Evolutionary conservation across 2,888 invertebrate genomes (phyloP), one percentile per base, ranked within the genome.

Genomic region (Drosophila percnosoma): DNA sequence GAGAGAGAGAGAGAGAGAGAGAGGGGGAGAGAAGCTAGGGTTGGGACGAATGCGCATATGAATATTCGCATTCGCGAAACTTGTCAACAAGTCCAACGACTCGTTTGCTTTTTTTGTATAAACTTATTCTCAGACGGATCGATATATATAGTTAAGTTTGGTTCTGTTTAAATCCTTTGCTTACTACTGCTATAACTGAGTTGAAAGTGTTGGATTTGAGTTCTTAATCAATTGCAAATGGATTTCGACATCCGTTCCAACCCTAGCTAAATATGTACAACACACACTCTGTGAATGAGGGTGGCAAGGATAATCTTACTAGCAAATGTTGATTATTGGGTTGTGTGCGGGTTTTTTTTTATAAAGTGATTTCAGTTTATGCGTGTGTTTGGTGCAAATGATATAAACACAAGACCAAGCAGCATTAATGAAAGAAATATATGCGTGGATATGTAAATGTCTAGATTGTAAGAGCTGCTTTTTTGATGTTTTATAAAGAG

Each of bases 341-440:
- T 33, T 42, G n/a, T 34, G 34, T 48, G 53, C 3, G 38, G 60
- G 57, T 13, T 63, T 70, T 61, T 45, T 40, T 42, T 24, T 31
- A 21, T 61, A 5, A 21, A 45, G 51, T 65, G 55, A 59, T 58
- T 29, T 29, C 24, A 78, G 33, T 60, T 64, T 62, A 51, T 61
- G 38, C 15, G 61, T 68, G 67, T 59, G 54, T 54, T 40, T n/a
- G 55, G 51, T 79, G 82, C 71, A 82, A 83, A 82, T 84, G 82
- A 76, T 73, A 64, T 38, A 64, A 78, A 73, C 57, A 53, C 57
- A 84, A 82, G 70, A 55, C 64, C 82, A 84, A 84, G 83, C 85
- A 70, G 75, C 73, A 57, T 68, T 49, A 66, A 68, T 73, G 40
- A 60, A 62, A 42, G 54, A 66, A 64, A 63, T 64, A 57, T 63